A percentile compares a stretch with the other conserved stretches of the same genome.
These are phyloP conservation scores for Spheniscus mendiculus DNA, from an alignment of 2,113 vertebrate species.

Conservation along the genomic window DNA sequence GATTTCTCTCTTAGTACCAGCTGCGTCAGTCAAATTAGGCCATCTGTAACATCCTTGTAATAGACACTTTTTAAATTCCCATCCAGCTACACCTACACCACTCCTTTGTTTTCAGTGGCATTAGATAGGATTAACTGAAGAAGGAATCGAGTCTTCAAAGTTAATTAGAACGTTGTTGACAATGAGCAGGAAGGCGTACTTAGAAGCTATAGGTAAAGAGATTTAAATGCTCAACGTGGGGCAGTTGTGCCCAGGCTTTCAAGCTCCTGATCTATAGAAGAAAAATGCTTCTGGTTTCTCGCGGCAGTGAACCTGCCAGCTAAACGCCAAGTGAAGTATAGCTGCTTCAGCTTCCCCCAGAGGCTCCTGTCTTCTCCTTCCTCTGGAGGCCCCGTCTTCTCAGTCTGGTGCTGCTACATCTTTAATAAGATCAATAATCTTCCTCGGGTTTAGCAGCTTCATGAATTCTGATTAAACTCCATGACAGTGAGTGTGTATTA, in stretches of 20 bases:
- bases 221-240: neutral
- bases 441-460: neutral
- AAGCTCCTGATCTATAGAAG: neutral
- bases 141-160: neutral
- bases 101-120: conserved; percentile 18
- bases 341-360: neutral
- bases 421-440: conserved; percentile 54
- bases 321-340: neutral
- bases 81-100: conserved; percentile 2
- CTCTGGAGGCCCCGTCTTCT: neutral
- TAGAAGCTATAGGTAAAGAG: neutral
- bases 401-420: neutral
- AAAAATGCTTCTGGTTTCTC: neutral
- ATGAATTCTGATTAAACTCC: conserved; percentile 43
- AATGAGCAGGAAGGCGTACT: neutral
- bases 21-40: neutral
- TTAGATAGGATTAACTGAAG: neutral
- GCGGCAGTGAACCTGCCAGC: neutral
- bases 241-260: neutral
- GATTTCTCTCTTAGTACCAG: neutral
- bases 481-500: neutral
- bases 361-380: neutral
- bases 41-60: neutral
- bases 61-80: conserved; percentile 11
- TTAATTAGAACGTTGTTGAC: neutral